Percentiles rank a stretch among this genome's conserved stretches.
Evolutionary conservation across 92 coral and sea anemone species (phyloP).

Genomic region (Muricea muricata): DNA sequence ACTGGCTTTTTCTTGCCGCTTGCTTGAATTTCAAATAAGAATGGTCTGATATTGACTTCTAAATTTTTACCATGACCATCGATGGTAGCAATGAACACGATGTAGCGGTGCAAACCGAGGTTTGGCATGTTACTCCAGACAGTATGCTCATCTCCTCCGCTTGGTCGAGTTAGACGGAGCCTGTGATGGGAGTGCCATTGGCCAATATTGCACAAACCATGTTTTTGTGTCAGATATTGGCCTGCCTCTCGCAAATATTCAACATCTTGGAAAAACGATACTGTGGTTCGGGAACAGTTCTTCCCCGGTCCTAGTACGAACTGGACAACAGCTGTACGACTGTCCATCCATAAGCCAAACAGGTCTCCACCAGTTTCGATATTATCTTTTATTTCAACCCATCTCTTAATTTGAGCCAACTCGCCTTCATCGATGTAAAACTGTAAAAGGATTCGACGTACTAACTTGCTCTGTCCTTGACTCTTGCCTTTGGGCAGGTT

Average conservation of each 20-base stretch:
- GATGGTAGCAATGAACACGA: slow-evolving; percentile 82
- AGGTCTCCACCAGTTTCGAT: background rate
- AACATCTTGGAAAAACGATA: slow-evolving; percentile 83
- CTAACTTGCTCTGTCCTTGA: background rate
- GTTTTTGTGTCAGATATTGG: slow-evolving; percentile 56
- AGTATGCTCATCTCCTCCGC: slow-evolving; percentile 83
- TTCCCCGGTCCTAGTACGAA: background rate
- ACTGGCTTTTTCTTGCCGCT: background rate
- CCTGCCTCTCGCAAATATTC: slow-evolving; percentile 73
- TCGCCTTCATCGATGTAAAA: background rate
- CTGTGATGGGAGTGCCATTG: slow-evolving; percentile 96
- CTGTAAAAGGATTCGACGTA: background rate
- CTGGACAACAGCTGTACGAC: slow-evolving; percentile 1
- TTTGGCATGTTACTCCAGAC: slow-evolving; percentile 89
- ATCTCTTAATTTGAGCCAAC: background rate
- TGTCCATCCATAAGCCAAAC: background rate
- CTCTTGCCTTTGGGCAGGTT: background rate
- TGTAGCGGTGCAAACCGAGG: slow-evolving; percentile 70
- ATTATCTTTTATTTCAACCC: background rate
- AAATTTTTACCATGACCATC: background rate
- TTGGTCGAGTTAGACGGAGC: slow-evolving; percentile 75
- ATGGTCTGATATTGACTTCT: slow-evolving; percentile 45
- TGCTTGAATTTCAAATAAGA: slow-evolving; percentile 49
- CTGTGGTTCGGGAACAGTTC: slow-evolving; percentile 59
- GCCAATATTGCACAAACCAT: slow-evolving; percentile 90